These are phyloP conservation scores for Macaca mulatta DNA, from an alignment of 2,113 vertebrate species.

Conservation along the genomic window DNA sequence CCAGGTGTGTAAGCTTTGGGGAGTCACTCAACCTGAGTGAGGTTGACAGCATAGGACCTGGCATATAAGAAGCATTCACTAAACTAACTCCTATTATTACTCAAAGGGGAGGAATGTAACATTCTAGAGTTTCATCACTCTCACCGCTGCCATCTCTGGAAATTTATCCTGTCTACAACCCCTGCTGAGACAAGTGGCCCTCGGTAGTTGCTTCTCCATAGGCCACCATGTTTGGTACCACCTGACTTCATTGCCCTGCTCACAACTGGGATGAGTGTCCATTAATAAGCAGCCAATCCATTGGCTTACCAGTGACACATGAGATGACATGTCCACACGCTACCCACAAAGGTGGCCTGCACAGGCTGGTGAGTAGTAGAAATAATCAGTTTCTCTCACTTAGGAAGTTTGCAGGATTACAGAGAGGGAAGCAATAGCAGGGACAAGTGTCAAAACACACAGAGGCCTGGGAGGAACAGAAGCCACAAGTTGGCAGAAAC, in stretches of 20 bases:
- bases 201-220: not conserved
- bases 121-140: not conserved
- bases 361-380: not conserved
- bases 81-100: not conserved
- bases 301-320: not conserved
- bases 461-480: not conserved
- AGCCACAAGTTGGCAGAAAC: not conserved
- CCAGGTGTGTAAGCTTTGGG: not conserved
- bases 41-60: not conserved
- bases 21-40: not conserved
- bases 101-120: not conserved
- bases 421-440: not conserved
- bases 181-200: not conserved
- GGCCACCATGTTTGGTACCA: not conserved
- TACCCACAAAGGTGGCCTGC: not conserved
- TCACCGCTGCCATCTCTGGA: not conserved
- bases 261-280: not conserved
- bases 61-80: not conserved
- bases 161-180: not conserved
- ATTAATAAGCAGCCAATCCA: not conserved
- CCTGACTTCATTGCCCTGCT: not conserved
- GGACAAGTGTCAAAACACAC: not conserved
- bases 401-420: not conserved
- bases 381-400: not conserved
- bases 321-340: not conserved